These are phyloP conservation scores for Pseudolaguvia tuberculata DNA, from an alignment of 2,113 vertebrate genomes.

Conservation along the genomic window DNA sequence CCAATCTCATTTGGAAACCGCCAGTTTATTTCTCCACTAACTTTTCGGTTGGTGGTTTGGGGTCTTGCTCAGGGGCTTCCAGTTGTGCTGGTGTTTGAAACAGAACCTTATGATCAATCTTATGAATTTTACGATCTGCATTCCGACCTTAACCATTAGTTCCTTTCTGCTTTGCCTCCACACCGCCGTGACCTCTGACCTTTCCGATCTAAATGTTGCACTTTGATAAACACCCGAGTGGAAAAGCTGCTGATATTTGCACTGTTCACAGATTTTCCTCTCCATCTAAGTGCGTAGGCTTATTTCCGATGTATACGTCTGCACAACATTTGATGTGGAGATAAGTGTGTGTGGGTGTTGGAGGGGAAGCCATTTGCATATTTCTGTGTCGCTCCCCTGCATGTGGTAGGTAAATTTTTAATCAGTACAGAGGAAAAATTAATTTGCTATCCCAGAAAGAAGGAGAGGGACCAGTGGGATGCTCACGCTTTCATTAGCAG, in stretches of 20 bases:
- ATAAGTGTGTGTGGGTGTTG: conserved; percentile 56
- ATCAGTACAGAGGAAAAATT: conserved; percentile 67
- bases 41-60: no score
- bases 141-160: no score
- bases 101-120: no score
- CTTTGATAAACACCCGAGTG: conserved; percentile 71
- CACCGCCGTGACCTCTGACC: conserved; percentile 55
- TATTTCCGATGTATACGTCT: conserved; percentile 53
- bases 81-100: no score
- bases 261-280: conserved; percentile 48
- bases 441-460: conserved; percentile 62
- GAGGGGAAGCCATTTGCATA: conserved; percentile 69
- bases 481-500: conserved; percentile 59
- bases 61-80: no score
- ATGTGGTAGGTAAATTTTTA: conserved; percentile 69
- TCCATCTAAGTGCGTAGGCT: conserved; percentile 47
- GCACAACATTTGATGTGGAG: conserved; percentile 69
- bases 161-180: conserved; percentile 52
- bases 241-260: conserved; percentile 65
- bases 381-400: conserved; percentile 57
- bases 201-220: conserved; percentile 69
- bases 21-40: no score
- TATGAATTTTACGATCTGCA: no score
- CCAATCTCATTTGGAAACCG: conserved; percentile 11
- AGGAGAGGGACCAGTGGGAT: conserved; percentile 51